Base-by-base conservation (phyloP, 2,888 invertebrate genomes). In the Empis livida region DNA sequence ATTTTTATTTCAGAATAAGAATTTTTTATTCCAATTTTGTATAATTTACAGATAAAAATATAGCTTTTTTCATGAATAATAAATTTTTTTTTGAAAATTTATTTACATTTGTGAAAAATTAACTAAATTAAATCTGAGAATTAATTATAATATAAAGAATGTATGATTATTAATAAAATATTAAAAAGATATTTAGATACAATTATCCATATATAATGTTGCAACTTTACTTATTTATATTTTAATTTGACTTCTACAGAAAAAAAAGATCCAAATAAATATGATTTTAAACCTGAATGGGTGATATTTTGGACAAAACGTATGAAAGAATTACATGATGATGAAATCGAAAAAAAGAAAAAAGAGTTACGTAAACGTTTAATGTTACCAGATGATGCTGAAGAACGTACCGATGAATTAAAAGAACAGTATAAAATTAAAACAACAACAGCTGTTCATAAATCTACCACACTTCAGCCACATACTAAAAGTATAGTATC, bases 211-310 rank as follows among this genome's bases (percentile, higher is more conserved):
- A 20, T 27, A 27, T 8, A 27, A 27, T 27, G 9, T 27, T 27
- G 5, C 8, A 27, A 27, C 5, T 27, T 27, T 27, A 27, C 9
- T 27, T 27, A 8, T 27, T 27, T 27, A 27, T 27, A 8, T 27
- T 27, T 27, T 6, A 27, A 6, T 27, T 27, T 27, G 5, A 27
- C 23, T 39, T 30, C 46, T 43, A 38, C 45, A 54, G 54, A 56
- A 38, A 69, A 68, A 54, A 68, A 66, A 62, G 87, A 91, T 62
- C 82, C 86, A 0, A 74, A 80, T 31, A 82, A 80, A 53, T 80
- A 89, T 61, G 89, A 91, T 61, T 91, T 87, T 62, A 89, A 89
- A 56, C 85, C 88, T 1, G 91, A 91, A 59, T 91, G 91, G 91
- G 88, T 89, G 45, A 70, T 77, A 44, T 89, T 79, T 64, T 91